Evolutionary conservation across 2,888 invertebrate species (phyloP).

Genomic region (Heliconius sara): DNA sequence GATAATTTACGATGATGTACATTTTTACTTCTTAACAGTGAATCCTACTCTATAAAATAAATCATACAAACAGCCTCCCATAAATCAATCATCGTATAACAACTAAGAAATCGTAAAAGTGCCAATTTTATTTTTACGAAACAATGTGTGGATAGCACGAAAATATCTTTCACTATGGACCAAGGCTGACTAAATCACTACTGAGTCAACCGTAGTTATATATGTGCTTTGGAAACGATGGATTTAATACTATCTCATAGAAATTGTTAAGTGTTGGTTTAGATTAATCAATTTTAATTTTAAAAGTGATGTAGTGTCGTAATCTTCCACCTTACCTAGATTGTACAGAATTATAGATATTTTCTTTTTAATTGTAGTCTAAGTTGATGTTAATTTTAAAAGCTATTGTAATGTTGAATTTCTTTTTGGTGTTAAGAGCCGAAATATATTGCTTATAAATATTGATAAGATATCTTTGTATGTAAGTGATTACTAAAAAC

Average conservation of each 20-base stretch:
- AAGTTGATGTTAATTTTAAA: neutral
- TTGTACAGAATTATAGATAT: neutral
- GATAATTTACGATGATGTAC: neutral
- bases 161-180: conserved; percentile 25
- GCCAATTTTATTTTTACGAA: conserved; percentile 33
- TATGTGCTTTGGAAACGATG: too few relatives aligned
- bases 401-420: too few relatives aligned
- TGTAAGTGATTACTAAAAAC: neutral
- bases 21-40: neutral
- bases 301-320: neutral
- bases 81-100: conserved; percentile 32
- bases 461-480: neutral
- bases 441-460: too few relatives aligned
- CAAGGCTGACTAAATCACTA: conserved; percentile 20
- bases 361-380: neutral
- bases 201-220: neutral
- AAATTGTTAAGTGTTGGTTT: neutral
- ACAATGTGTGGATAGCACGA: conserved; percentile 27
- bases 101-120: conserved; percentile 36
- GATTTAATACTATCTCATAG: too few relatives aligned
- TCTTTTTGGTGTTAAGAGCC: too few relatives aligned
- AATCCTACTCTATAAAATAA: neutral
- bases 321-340: neutral
- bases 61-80: conserved; percentile 3
- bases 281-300: neutral